Conservation (phyloP, 2,888 invertebrate genomes). For the Phyllotreta striolata region DNA sequence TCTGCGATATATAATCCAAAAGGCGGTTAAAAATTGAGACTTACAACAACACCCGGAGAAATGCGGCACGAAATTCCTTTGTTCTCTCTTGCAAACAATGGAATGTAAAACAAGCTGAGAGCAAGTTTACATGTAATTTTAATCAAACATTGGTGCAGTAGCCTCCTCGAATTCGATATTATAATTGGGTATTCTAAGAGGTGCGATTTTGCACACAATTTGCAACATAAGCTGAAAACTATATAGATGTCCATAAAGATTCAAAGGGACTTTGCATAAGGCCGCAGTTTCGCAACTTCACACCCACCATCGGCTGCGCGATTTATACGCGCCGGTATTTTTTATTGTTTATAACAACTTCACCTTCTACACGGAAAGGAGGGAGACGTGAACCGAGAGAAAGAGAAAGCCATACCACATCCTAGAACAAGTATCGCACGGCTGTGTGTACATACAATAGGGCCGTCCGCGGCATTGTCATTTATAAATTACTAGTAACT, state of each 20-base stretch:
- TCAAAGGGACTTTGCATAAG: constrained; percentile 42
- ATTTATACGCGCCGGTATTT: constrained; percentile 51
- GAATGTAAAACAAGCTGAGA: constrained; percentile 62
- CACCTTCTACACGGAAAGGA: constrained; percentile 33
- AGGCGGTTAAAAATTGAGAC: constrained; percentile 59
- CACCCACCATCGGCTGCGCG: constrained; percentile 47
- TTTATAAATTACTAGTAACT: constrained; percentile 28
- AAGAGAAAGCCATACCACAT: constrained; percentile 21
- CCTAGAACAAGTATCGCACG: constrained; percentile 41
- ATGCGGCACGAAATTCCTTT: constrained; percentile 61
- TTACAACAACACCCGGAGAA: constrained; percentile 55
- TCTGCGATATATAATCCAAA: constrained; percentile 54
- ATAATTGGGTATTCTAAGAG: constrained; percentile 59
- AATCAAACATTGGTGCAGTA: constrained; percentile 60
- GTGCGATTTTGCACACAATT: constrained; percentile 62
- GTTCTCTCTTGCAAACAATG: constrained; percentile 61
- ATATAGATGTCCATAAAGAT: constrained; percentile 45
- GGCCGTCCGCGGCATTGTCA: constrained; percentile 25
- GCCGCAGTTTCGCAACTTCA: constrained; percentile 56
- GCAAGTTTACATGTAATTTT: constrained; percentile 63
- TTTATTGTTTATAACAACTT: constrained; percentile 56
- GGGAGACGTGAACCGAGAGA: background rate
- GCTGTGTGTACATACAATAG: constrained; percentile 35
- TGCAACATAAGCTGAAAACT: constrained; percentile 53
- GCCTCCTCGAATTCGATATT: constrained; percentile 57